These are phyloP conservation scores for Omphaloscelis lunosa DNA, from an alignment of 2,888 invertebrate species.

Conservation along the genomic window DNA sequence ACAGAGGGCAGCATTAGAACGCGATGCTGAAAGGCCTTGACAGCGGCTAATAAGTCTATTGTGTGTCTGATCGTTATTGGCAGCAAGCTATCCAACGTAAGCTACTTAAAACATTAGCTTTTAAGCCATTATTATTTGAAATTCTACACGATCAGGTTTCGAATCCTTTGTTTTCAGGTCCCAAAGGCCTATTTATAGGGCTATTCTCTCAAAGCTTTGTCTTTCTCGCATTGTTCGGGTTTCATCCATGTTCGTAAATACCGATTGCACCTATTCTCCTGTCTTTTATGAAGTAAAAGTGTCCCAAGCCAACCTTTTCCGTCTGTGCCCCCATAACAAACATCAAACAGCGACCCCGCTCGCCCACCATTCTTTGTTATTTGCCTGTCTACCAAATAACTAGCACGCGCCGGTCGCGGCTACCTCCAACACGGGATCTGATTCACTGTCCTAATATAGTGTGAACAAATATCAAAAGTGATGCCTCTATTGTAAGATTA, in stretches of 20 bases:
- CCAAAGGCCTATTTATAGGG: constrained; percentile 12
- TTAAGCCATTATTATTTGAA: constrained; percentile 26
- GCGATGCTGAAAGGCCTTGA: no score
- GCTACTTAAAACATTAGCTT: background rate
- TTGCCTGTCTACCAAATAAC: constrained; percentile 65
- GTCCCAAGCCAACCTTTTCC: constrained; percentile 62
- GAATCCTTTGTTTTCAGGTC: constrained; percentile 22
- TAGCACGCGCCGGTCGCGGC: constrained; percentile 37
- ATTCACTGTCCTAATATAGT: constrained; percentile 18
- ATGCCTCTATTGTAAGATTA: background rate
- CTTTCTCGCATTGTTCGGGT: constrained; percentile 51
- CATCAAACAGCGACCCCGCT: constrained; percentile 67
- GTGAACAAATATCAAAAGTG: background rate
- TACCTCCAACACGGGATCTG: constrained; percentile 20
- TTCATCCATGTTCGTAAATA: constrained; percentile 50
- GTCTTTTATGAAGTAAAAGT: constrained; percentile 61
- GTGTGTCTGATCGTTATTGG: background rate
- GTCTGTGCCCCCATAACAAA: constrained; percentile 69
- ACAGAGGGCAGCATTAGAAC: background rate
- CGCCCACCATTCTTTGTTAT: constrained; percentile 66
- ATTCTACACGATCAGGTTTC: constrained; percentile 20
- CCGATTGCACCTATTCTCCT: constrained; percentile 63
- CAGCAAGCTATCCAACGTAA: constrained; percentile 21
- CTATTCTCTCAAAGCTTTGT: constrained; percentile 43
- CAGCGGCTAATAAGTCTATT: background rate